These are phyloP conservation scores for Micronycteris hirsuta DNA, from an alignment of 2,113 vertebrate genomes.

Conservation along the genomic window DNA sequence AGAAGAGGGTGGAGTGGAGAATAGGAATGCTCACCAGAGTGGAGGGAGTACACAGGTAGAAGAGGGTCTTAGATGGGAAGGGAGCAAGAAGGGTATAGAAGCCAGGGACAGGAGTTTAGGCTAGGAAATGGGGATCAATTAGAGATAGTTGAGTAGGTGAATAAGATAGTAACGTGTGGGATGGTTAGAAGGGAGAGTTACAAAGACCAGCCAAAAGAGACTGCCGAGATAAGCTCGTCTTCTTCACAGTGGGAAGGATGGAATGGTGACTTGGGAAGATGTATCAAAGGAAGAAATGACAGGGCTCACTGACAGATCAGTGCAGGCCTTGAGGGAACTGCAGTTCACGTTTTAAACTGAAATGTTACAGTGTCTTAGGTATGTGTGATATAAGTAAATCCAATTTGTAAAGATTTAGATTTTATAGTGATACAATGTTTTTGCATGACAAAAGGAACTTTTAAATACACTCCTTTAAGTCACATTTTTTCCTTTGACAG, in stretches of 20 bases:
- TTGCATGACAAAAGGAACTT: background rate
- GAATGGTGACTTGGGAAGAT: background rate
- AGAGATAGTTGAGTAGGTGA: background rate
- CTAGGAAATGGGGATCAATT: background rate
- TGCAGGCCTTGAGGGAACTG: background rate
- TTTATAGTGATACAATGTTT: background rate
- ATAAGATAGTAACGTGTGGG: background rate
- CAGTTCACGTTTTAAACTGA: background rate
- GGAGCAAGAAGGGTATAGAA: background rate
- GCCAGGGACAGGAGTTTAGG: background rate
- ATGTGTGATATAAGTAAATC: background rate
- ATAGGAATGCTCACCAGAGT: background rate
- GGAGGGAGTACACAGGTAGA: background rate
- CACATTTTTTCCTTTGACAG: background rate
- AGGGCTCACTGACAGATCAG: background rate
- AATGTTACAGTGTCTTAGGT: background rate
- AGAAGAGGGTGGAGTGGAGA: background rate
- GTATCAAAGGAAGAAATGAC: background rate
- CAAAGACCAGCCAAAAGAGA: background rate
- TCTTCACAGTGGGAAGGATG: background rate
- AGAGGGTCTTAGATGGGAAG: background rate
- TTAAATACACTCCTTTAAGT: background rate
- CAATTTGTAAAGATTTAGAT: conserved; percentile 14
- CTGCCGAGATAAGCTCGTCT: background rate
- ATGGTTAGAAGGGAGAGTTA: background rate